These are phyloP conservation scores for Lasiurus cinereus DNA, from an alignment of 2,113 vertebrate species.

Conservation along the genomic window DNA sequence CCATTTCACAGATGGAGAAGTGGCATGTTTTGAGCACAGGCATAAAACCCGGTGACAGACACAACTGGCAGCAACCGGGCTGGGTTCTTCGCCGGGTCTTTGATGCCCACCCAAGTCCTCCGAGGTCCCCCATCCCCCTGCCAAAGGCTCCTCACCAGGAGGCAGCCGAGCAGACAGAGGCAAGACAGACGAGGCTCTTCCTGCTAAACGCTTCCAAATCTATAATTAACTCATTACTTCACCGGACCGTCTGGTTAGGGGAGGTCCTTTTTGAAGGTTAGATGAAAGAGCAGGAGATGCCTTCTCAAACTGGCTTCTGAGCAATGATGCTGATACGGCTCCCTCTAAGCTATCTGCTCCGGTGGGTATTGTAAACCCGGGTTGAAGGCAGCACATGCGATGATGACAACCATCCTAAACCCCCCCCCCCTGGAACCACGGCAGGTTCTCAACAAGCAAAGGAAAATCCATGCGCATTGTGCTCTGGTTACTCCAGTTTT, in stretches of 20 bases:
- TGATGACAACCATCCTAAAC: constrained; percentile 47
- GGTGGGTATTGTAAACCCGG: constrained; percentile 36
- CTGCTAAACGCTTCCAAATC: constrained; percentile 70
- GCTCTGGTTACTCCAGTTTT: constrained; percentile 52
- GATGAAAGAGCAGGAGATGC: constrained; percentile 30
- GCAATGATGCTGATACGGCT: not conserved
- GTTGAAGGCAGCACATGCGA: not conserved
- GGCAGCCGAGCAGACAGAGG: constrained; percentile 70
- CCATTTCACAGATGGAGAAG: constrained; percentile 80
- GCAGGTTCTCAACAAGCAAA: constrained; percentile 54
- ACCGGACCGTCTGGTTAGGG: constrained; percentile 64
- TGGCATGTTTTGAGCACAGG: constrained; percentile 76
- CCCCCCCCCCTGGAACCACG: constrained; percentile 52
- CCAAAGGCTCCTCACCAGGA: constrained; percentile 58
- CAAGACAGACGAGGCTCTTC: constrained; percentile 71
- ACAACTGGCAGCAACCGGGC: constrained; percentile 67
- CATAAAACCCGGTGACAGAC: constrained; percentile 67
- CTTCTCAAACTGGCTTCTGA: constrained; percentile 33
- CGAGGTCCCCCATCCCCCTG: constrained; percentile 55
- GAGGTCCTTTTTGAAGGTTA: constrained; percentile 64
- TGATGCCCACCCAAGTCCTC: constrained; percentile 68
- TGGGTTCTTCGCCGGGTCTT: constrained; percentile 54
- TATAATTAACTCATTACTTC: constrained; percentile 78
- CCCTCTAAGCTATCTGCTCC: not conserved
- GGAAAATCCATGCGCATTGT: not conserved